These are phyloP conservation scores for Acronicta alni DNA, from an alignment of 2,888 invertebrate genomes.

Conservation along the genomic window DNA sequence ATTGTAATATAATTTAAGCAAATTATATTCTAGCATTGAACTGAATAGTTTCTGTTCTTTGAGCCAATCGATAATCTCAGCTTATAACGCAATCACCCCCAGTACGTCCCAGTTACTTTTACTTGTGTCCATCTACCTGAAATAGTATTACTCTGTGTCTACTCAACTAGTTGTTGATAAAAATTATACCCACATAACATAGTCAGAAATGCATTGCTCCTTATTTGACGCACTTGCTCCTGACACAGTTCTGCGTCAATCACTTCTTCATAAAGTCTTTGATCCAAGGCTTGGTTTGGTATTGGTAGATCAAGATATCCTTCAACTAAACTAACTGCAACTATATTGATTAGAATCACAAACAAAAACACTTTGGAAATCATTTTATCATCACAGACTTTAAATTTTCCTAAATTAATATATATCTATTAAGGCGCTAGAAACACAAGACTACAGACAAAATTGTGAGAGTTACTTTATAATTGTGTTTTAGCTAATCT, in stretches of 20 bases:
- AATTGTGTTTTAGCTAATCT: constrained; percentile 24
- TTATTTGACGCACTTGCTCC: constrained; percentile 66
- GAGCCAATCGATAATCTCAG: too few relatives aligned
- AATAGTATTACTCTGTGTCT: not conserved
- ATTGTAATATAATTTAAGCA: too few relatives aligned
- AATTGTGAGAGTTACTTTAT: constrained; percentile 13
- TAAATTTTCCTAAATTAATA: not conserved
- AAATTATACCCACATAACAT: constrained; percentile 69
- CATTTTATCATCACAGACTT: constrained; percentile 22
- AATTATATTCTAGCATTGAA: too few relatives aligned
- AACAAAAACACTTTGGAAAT: constrained; percentile 17
- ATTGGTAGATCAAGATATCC: constrained; percentile 36
- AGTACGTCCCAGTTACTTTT: too few relatives aligned
- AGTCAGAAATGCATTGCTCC: constrained; percentile 46
- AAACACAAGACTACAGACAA: constrained; percentile 8
- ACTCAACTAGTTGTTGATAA: not conserved
- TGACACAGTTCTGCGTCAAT: constrained; percentile 69
- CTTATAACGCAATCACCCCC: too few relatives aligned
- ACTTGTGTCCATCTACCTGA: too few relatives aligned
- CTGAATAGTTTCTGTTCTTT: too few relatives aligned
- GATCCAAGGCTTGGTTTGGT: constrained; percentile 62
- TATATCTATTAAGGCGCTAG: not conserved
- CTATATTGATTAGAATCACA: constrained; percentile 30
- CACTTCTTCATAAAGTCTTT: constrained; percentile 67
- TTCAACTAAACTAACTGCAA: constrained; percentile 26